These are phyloP conservation scores for Epirrhoe alternata DNA, from an alignment of 2,888 invertebrate genomes.

Conservation along the genomic window DNA sequence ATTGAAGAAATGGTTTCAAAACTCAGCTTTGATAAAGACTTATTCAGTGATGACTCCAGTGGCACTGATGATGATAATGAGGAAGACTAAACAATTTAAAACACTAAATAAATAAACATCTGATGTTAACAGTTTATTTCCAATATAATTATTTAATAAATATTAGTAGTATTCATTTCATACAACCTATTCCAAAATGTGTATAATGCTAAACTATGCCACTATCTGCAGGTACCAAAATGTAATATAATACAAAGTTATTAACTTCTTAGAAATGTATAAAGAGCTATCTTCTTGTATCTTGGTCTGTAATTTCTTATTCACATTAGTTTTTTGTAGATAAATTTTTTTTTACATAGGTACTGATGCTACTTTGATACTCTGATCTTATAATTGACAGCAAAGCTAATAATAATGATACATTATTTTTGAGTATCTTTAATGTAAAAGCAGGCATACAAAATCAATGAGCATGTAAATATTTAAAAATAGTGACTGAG, in stretches of 20 bases:
- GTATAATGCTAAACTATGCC: slow-evolving; percentile 8
- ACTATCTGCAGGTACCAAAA: slow-evolving; percentile 28
- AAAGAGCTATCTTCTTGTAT: slow-evolving; percentile 24
- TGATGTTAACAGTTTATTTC: slow-evolving; percentile 21
- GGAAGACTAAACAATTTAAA: background rate
- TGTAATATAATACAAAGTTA: background rate
- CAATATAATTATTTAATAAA: slow-evolving; percentile 23
- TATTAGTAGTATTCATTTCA: slow-evolving; percentile 18
- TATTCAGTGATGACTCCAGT: slow-evolving; percentile 53
- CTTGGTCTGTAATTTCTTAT: background rate
- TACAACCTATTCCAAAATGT: slow-evolving; percentile 24
- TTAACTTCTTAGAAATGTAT: slow-evolving; percentile 33
- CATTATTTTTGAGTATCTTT: slow-evolving; percentile 2
- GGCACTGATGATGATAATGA: slow-evolving; percentile 42
- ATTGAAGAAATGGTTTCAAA: slow-evolving; percentile 63
- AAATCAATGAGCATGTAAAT: background rate
- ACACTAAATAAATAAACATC: slow-evolving; percentile 6
- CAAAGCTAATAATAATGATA: background rate
- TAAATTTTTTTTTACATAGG: too few relatives aligned
- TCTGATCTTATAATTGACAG: background rate
- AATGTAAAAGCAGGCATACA: background rate
- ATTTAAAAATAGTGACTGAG: too few relatives aligned
- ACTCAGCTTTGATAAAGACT: slow-evolving; percentile 54
- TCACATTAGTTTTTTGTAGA: background rate
- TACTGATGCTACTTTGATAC: background rate